Base-by-base conservation (phyloP, 2,888 invertebrate genomes). In the Ornithoptera priamus region DNA sequence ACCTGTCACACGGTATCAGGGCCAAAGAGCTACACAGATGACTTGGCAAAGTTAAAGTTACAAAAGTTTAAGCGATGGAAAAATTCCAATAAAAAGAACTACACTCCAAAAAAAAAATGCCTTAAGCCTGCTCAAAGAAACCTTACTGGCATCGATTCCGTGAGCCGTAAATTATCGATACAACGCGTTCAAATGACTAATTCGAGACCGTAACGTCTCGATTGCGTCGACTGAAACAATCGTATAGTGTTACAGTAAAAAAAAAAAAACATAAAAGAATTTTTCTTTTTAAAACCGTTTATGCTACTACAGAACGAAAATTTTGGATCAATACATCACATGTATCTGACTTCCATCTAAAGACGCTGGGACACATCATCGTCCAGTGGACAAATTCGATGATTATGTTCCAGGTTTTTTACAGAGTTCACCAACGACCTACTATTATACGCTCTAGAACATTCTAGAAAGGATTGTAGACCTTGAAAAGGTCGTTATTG, bases 111-210 rank as follows among this genome's bases (percentile, higher is more conserved):
- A 56, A 67, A 68, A 59, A 57, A 63, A 62, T 57, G 39, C 65
- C 62, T 59, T 64, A 72, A 70, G 70, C 63, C 57, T 68, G 61
- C 65, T 67, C 75, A 76, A 72, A 69, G 76, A 77, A 77, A 76
- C 76, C 76, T 70, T 75, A 77, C 74, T 76, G 74, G 69, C 72
- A 72, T 71, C 69, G 70, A 75, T 69, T 71, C 76, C 70, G 59
- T 76, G 73, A 72, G 73, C 72, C 73, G 75, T 75, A 62, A 72
- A 72, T 71, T 72, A 65, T 63, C 67, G 60, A 63, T 24, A 66
- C 63, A 70, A 70, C 70, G 70, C 70, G 72, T 67, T 68, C 72
- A 53, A 70, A 70, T 62, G 62, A 67, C 67, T 63, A 72, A 67
- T 71, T 73, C 72, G 70, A 64, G 62, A 70, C 66, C 70, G 63